Percentiles rank a stretch among this genome's conserved stretches.
Conservation (phyloP, 2,797 vertebrate genomes). For the Paedocypris micromegethes region DNA sequence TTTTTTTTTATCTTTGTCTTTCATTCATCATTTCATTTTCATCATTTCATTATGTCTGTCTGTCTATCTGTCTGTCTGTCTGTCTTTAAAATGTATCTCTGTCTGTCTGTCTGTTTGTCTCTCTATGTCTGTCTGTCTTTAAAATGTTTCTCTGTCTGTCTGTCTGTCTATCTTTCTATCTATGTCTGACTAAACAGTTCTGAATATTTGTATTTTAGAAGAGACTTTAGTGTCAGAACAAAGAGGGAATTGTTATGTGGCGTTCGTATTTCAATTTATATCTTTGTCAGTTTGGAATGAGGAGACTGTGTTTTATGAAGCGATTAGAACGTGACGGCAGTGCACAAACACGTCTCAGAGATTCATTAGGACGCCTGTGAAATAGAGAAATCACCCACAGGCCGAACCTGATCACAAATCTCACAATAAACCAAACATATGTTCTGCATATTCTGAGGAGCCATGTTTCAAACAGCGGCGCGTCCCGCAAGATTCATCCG, state of each 20-base stretch:
- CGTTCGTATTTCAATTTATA: slow-evolving; percentile 16
- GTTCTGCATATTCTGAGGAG: slow-evolving; percentile 35
- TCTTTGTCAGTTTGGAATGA: slow-evolving; percentile 41
- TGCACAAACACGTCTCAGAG: slow-evolving; percentile 34
- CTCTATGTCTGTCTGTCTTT: too few relatives aligned
- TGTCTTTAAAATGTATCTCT: too few relatives aligned
- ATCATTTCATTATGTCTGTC: too few relatives aligned
- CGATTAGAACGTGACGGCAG: slow-evolving; percentile 40
- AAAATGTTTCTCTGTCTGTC: too few relatives aligned
- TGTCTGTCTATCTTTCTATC: too few relatives aligned
- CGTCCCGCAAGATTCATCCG: slow-evolving; percentile 42
- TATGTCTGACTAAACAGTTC: too few relatives aligned
- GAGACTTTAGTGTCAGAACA: background rate
- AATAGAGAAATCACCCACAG: slow-evolving; percentile 44
- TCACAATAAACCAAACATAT: slow-evolving; percentile 42
- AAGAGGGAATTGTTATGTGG: slow-evolving; percentile 3
- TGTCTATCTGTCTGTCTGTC: too few relatives aligned
- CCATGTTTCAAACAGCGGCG: slow-evolving; percentile 32
- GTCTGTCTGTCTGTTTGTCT: too few relatives aligned
- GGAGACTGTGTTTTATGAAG: slow-evolving; percentile 34
- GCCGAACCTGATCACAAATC: slow-evolving; percentile 40
- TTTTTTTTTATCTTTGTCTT: too few relatives aligned
- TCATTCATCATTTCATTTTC: too few relatives aligned
- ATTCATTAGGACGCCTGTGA: slow-evolving; percentile 41
- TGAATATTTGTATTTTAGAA: too few relatives aligned